Evolutionary conservation across 2,113 vertebrate species (phyloP), one percentile per base, ranked within the genome.

Genomic region (Zosterops borbonicus): DNA sequence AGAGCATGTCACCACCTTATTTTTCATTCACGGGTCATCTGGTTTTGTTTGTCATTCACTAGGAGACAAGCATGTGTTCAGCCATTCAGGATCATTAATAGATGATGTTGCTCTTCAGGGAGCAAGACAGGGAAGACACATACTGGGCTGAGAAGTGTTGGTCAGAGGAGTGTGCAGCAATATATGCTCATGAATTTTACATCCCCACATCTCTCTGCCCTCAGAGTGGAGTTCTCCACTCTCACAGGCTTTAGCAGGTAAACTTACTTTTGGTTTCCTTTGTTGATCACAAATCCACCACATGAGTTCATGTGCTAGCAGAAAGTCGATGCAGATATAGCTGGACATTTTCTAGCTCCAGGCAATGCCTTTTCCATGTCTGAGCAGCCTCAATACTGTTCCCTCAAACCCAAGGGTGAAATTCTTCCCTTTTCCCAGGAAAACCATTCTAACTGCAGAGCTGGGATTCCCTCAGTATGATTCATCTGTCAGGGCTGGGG

Each of bases 11-110:
- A 25, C 60, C 83, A 41, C 87, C 47, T 90, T 33, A 37, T 89
- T 91, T 84, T 64, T 78, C 80, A 64, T 75, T 68, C 62, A 23
- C 4, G 37, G 73, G 64, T 94, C 91, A 87, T 81, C 73, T 91
- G 83, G 76, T 60, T 93, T 78, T 91, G 89, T 92, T 91, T 89
- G 18, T 86, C 1, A 0, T 89, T 71, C 59, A 22, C 65, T 37
- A 20, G 41, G 52, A 74, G 64, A 77, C 87, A 83, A 93, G 76
- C 80, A 63, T 33, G 59, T 56, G 68, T 89, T 90, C 49, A 33
- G 21, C 65, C 65, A 17, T 56, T 81, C 44, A 41, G 64, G 56
- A 75, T 87, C 73, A 76, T 91, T 75, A 91, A 60, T 64, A 78
- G 83, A 68, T 37, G 60, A 71, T 49, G 44, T 22, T 5, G 27